phyloP scores from a whole-genome alignment of 2,113 vertebrate genomes.

The Salminus brasiliensis region DNA sequence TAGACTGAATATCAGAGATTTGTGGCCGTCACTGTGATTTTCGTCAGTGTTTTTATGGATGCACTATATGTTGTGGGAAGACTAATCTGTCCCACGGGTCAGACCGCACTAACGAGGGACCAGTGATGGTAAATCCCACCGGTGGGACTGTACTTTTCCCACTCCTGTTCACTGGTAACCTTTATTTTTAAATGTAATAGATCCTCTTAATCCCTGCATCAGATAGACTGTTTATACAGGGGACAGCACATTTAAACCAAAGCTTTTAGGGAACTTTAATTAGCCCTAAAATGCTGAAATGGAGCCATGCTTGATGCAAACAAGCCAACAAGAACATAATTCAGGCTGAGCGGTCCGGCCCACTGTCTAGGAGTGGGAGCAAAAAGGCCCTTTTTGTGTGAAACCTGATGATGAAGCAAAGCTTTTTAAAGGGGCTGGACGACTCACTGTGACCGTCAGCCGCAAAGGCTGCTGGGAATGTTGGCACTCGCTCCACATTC shows the following conservation, averaged over 20 bases:
- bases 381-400: conserved; percentile 30
- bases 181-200: background rate
- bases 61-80: too few relatives aligned
- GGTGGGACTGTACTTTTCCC: background rate
- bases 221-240: background rate
- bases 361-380: background rate
- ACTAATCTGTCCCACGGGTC: too few relatives aligned
- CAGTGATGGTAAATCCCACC: too few relatives aligned
- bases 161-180: background rate
- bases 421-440: conserved; percentile 24
- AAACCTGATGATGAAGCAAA: conserved; percentile 30
- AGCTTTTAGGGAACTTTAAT: background rate
- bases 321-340: conserved; percentile 27
- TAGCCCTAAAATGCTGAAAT: conserved; percentile 6
- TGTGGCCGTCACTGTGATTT: too few relatives aligned
- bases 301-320: conserved; percentile 12
- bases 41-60: too few relatives aligned
- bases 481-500: conserved; percentile 31
- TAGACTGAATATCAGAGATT: too few relatives aligned
- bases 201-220: background rate
- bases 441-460: conserved; percentile 25
- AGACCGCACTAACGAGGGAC: too few relatives aligned
- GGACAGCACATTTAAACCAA: background rate
- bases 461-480: conserved; percentile 49
- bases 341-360: background rate